Evolutionary conservation across 2,113 vertebrate species (phyloP), one percentile per base, ranked within the genome.

Genomic region (Malurus melanocephalus): DNA sequence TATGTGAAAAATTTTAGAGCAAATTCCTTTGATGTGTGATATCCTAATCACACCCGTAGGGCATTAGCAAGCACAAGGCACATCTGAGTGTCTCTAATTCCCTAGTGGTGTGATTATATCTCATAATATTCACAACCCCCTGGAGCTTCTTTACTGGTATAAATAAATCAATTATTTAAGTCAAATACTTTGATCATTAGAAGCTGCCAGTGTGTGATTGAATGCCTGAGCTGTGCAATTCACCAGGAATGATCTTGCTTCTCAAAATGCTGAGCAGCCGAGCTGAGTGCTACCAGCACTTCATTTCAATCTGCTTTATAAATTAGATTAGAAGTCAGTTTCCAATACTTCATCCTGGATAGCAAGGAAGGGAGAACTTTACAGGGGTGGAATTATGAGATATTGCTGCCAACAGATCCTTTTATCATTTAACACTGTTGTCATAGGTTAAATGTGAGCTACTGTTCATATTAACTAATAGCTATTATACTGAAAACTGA

Each of bases 111-210:
- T 24, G 93, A 95, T 96, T 93, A 87, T 81, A 94, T 95, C 96
- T 93, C 93, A 64, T 84, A 90, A 94, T 92, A 72, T 80, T 95
- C 93, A 87, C 86, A 86, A 49, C 74, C 92, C 94, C 94, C 95
- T 57, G 73, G 89, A 96, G 93, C 75, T 92, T 66, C 72, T 87
- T 85, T 88, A 92, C 93, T 94, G 92, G 91, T 95, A 94, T 95
- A 96, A 97, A 94, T 95, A 89, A 95, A 96, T 96, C 95, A 95
- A 92, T 97, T 96, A 96, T 96, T 97, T 93, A 96, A 96, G 95
- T 94, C 35, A 71, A 91, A 95, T 69, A 65, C 96, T 97, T 97
- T 96, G 95, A 96, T 97, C 94, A 85, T 84, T 60, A 65, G 30
- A 79, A 95, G 88, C 93, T 88, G 83, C 76, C 52, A 92, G 88